Conservation (phyloP, 1,140 invertebrate species). For the Drosophila punjabiensis region DNA sequence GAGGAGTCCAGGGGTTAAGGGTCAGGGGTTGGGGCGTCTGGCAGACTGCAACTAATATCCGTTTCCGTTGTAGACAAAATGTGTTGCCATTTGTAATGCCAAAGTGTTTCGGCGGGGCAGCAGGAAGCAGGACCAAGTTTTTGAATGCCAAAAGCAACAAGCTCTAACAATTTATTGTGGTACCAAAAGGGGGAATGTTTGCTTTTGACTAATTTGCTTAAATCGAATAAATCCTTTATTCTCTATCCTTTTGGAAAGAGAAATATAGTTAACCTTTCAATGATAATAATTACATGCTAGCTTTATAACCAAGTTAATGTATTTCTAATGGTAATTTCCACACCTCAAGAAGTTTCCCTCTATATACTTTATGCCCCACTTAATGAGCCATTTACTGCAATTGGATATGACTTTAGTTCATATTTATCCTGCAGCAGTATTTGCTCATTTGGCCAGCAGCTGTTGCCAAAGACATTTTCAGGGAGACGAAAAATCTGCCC, state of each 20-base stretch:
- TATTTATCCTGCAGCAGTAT: background rate
- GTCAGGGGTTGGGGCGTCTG: slow-evolving; percentile 30
- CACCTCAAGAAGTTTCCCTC: background rate
- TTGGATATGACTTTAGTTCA: slow-evolving; percentile 14
- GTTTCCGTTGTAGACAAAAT: slow-evolving; percentile 84
- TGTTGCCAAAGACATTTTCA: slow-evolving; percentile 33
- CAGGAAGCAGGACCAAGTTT: slow-evolving; percentile 31
- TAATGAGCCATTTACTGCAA: slow-evolving; percentile 8
- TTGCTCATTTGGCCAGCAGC: slow-evolving; percentile 27
- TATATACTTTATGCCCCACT: background rate
- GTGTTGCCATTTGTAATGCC: slow-evolving; percentile 83
- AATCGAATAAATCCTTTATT: background rate
- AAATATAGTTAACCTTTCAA: background rate
- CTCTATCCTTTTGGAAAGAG: too few species aligned
- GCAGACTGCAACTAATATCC: slow-evolving; percentile 80
- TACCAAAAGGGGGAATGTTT: background rate
- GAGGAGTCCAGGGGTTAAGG: slow-evolving; percentile 17
- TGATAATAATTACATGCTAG: background rate
- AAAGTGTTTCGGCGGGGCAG: slow-evolving; percentile 61
- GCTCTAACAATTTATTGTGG: slow-evolving; percentile 55
- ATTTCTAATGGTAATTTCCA: slow-evolving; percentile 5
- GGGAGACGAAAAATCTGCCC: slow-evolving; percentile 54
- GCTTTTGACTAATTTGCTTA: slow-evolving; percentile 17
- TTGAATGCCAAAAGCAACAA: slow-evolving; percentile 44
- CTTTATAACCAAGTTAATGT: background rate